Conservation (phyloP, 2,797 vertebrate genomes). For the Pyrrhura leucotis region DNA sequence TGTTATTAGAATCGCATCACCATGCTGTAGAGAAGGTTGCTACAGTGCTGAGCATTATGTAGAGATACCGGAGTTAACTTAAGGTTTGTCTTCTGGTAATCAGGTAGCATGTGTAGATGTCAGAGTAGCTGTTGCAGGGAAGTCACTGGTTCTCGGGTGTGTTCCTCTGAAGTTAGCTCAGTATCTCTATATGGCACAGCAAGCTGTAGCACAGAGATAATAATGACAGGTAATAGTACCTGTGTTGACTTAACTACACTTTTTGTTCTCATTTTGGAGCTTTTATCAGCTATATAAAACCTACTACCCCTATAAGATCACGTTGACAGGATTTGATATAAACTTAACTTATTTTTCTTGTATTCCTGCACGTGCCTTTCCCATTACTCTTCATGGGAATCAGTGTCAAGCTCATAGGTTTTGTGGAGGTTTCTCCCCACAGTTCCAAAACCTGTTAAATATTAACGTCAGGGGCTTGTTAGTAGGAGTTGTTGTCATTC, state of each 20-base stretch:
- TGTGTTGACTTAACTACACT: not conserved
- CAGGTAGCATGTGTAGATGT: not conserved
- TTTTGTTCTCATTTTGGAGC: not conserved
- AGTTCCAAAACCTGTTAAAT: constrained; percentile 5
- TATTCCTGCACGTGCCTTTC: not conserved
- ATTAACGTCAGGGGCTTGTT: not conserved
- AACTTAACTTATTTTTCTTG: not conserved
- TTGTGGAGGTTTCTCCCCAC: not conserved
- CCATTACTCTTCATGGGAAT: not conserved
- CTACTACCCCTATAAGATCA: not conserved
- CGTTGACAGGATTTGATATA: not conserved
- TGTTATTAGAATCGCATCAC: not conserved
- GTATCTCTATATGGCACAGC: not conserved
- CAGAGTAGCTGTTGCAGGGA: not conserved
- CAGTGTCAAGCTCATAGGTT: not conserved
- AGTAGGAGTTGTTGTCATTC: not conserved
- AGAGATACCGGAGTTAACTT: not conserved
- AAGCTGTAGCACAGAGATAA: not conserved
- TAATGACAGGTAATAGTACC: not conserved
- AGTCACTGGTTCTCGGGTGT: not conserved
- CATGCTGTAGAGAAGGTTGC: not conserved
- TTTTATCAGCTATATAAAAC: not conserved
- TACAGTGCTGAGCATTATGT: not conserved
- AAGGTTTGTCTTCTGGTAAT: not conserved
- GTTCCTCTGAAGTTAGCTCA: not conserved